Evolutionary conservation across 2,797 vertebrate species (phyloP).

Genomic region (Gymnothorax javanicus): DNA sequence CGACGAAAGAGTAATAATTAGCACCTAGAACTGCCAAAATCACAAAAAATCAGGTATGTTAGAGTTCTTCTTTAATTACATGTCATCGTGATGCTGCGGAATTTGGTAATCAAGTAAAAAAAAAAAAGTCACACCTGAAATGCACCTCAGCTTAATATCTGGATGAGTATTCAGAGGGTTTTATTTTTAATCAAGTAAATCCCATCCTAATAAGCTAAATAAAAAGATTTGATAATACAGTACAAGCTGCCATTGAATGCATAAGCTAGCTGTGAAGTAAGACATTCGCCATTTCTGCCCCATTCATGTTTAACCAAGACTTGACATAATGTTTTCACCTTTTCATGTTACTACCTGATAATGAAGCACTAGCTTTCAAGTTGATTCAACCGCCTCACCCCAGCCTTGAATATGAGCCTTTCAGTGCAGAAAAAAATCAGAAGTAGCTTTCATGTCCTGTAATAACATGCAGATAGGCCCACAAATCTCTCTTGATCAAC

Average conservation of each 20-base stretch:
- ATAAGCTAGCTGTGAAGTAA: not conserved
- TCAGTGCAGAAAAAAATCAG: not conserved
- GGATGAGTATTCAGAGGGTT: constrained; percentile 12
- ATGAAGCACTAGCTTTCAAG: not conserved
- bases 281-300: not conserved
- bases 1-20: too few relatives aligned
- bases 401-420: not conserved
- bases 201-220: not conserved
- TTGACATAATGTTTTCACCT: not conserved
- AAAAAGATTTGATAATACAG: constrained; percentile 1
- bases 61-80: too few relatives aligned
- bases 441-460: not conserved
- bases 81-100: not conserved
- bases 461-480: not conserved
- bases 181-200: constrained; percentile 19
- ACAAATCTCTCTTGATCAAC: not conserved
- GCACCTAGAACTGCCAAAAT: too few relatives aligned
- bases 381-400: not conserved
- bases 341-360: not conserved
- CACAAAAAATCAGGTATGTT: too few relatives aligned
- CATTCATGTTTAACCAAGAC: constrained; percentile 20
- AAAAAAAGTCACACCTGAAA: not conserved
- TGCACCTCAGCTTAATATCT: not conserved
- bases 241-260: not conserved
- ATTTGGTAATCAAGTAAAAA: not conserved